Base-by-base conservation (phyloP, 2,888 invertebrate species). In the Pogonocherus hispidulus region DNA sequence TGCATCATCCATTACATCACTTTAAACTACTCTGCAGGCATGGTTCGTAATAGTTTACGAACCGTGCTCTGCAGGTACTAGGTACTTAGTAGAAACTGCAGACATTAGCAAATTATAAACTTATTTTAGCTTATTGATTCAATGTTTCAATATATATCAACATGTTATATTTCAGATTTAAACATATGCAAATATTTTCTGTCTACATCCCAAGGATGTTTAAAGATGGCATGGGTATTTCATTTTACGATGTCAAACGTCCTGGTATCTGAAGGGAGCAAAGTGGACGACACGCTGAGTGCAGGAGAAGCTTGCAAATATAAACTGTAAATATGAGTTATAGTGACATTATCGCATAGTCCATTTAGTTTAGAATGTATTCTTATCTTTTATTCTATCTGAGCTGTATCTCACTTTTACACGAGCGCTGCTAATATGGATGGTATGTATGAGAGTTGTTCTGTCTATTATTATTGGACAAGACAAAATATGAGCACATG, bases 311-410 rank as follows among this genome's bases (percentile, higher is more conserved):
- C 44, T 27, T 27, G 52, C 65, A 59, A 64, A 54, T 64, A 69
- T 83, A 82, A 84, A 82, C 81, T 80, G 82, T 82, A 83, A 83
- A 84, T 84, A 85, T 85, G 84, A 85, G 81, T 84, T 85, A 84
- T 84, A 83, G 71, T 78, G 82, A 82, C 85, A 83, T 84, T 83
- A 84, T 84, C 83, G 83, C 83, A 84, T 84, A 85, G 82, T 80
- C 84, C 84, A 86, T 85, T 86, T 85, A 85, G 83, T 84, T 83
- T 80, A 72, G 80, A 83, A 83, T 85, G 82, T 82, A 84, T 84
- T 84, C 83, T 84, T 82, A 84, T 84, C 55, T 55, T 55, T 55
- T 55, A 37, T 37, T 20, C 19, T 55, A 20, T 11, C 11, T 56
- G 59, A 63, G 66, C 71, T 44, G 63, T 64, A 63, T 64, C 64